phyloP scores from a whole-genome alignment of 2,113 vertebrate species.

The Apaloderma vittatum region DNA sequence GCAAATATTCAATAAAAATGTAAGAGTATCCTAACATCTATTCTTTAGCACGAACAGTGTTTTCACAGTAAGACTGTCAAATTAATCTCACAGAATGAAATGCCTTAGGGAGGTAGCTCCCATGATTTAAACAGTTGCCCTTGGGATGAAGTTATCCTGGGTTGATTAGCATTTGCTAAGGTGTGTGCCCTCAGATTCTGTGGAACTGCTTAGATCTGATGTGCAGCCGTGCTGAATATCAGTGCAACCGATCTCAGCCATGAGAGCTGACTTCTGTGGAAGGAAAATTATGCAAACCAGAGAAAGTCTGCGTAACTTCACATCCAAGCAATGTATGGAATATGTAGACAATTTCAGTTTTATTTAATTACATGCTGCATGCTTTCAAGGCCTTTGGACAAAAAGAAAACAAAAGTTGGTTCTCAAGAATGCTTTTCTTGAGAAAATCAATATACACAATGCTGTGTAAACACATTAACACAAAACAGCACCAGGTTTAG shows the following conservation, averaged over 20 bases:
- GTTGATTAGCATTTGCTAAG: neutral
- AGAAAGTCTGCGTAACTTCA: neutral
- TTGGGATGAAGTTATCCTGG: neutral
- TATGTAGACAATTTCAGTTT: neutral
- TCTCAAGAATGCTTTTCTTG: slow-evolving; percentile 13
- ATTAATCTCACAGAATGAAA: slow-evolving; percentile 13
- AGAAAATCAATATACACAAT: slow-evolving; percentile 32
- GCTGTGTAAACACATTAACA: neutral
- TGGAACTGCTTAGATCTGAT: neutral
- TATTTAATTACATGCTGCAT: neutral
- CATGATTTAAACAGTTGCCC: slow-evolving; percentile 7
- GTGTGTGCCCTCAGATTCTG: neutral
- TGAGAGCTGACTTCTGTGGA: neutral
- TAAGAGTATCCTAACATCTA: neutral
- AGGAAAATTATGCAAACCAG: slow-evolving; percentile 9
- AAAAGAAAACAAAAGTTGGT: neutral
- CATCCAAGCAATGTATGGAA: neutral
- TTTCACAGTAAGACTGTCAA: slow-evolving; percentile 4
- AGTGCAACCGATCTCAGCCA: neutral
- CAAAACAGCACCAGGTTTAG: neutral
- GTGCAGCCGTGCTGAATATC: neutral
- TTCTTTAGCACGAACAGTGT: neutral
- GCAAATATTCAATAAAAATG: neutral
- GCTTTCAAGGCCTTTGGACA: neutral
- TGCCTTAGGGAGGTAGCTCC: neutral